Base-by-base conservation (phyloP, 2,113 vertebrate species). In the Synodontis membranacea region DNA sequence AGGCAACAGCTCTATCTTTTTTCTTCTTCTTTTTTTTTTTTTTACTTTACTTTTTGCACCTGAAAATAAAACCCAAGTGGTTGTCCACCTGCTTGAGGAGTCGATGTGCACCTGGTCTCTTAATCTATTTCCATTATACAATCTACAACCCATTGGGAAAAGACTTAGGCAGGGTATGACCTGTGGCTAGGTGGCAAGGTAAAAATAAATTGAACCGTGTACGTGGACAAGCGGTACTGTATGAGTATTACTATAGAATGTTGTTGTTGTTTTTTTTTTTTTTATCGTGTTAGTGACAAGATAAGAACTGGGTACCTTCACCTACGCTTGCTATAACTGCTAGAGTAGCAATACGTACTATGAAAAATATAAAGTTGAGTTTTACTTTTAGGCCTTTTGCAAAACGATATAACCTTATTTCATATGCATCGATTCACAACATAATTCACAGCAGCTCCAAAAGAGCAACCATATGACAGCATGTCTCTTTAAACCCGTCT, bases 71-170 rank as follows among this genome's bases (percentile, higher is more conserved):
- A 31, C 12, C n/a, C 62, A 64, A 64, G 62, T 64, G 14, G n/a
- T 31, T 60, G 25, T 42, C 42, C 42, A 23, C 0, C 19, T 70
- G 48, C 56, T 58, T 34, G 19, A 60, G 54, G 37, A 60, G 34
- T 54, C 37, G 82, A 68, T 56, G 48, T 52, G 31, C 66, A 84
- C 50, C 34, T 83, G 66, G 82, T 54, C 66, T 25, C 31, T 54
- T 75, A 58, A 75, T 75, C 52, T 56, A 42, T 75, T 84, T 84
- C 12, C 11, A 62, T 76, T 62, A 78, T 17, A 62, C 39, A 23
- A 25, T 39, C 39, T 76, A 11, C n/a, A 37, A 46, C 28, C 34
- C 28, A 28, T 19, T 39, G 46, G 5, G 74, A 50, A 76, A 76
- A 50, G 74, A 37, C 72, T 62, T 84, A 62, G 56, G 46, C 42